Evolutionary conservation across 2,113 vertebrate species (phyloP).

Genomic region (Lichenostomus cassidix): DNA sequence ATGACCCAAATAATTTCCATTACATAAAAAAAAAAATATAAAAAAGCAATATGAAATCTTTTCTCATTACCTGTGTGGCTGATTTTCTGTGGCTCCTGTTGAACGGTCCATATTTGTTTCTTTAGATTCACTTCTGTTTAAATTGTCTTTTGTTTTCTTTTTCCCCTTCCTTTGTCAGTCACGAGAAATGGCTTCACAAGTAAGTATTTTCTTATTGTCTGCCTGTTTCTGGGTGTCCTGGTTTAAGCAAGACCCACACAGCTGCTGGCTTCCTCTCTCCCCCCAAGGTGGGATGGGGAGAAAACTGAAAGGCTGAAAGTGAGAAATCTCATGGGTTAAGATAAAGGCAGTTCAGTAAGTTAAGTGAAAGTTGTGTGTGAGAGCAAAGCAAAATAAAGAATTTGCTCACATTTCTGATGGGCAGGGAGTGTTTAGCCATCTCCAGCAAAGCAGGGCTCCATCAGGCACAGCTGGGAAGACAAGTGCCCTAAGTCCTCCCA

Average conservation of each 20-base stretch:
- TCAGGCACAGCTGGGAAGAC: background rate
- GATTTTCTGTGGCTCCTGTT: background rate
- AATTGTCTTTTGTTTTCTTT: slow-evolving; percentile 66
- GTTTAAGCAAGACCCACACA: background rate
- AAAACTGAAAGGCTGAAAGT: background rate
- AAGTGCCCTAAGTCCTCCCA: background rate
- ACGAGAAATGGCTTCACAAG: slow-evolving; percentile 76
- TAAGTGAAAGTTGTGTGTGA: background rate
- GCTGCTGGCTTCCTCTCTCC: accelerated
- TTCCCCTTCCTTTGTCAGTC: slow-evolving; percentile 66
- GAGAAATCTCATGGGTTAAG: background rate
- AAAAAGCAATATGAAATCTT: accelerated
- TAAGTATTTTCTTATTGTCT: slow-evolving; percentile 71
- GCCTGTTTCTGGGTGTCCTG: background rate
- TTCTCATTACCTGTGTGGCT: background rate
- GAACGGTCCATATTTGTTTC: background rate
- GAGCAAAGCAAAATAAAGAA: background rate
- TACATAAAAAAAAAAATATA: background rate
- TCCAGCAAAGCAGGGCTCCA: background rate
- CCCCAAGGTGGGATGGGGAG: background rate
- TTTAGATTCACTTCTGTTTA: slow-evolving; percentile 50
- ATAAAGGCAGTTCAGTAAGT: background rate
- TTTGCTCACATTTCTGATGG: background rate
- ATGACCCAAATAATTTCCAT: background rate
- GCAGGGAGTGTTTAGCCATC: background rate